A percentile compares a stretch with the other conserved stretches of the same genome.
These are phyloP conservation scores for Gastracanthus pulcherrimus DNA, from an alignment of 2,888 invertebrate species.

Conservation along the genomic window DNA sequence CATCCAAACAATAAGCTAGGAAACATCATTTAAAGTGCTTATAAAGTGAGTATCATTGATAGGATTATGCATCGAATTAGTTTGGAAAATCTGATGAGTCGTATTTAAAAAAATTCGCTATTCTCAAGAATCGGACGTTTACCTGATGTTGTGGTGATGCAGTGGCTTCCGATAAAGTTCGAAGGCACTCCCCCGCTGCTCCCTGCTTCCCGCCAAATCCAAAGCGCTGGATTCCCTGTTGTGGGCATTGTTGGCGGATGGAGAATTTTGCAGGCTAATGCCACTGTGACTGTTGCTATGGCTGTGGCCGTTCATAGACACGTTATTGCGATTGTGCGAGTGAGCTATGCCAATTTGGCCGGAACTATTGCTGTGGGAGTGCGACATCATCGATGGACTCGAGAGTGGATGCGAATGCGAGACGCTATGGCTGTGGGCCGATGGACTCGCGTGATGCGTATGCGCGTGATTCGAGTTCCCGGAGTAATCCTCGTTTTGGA, in stretches of 20 bases:
- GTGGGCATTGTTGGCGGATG: slow-evolving; percentile 67
- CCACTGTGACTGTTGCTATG: slow-evolving; percentile 67
- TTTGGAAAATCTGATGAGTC: not conserved
- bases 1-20: not conserved
- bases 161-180: slow-evolving; percentile 95
- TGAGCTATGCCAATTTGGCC: slow-evolving; percentile 72
- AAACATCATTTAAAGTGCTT: not conserved
- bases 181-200: slow-evolving; percentile 96
- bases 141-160: slow-evolving; percentile 90
- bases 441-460: slow-evolving; percentile 67
- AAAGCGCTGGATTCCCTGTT: slow-evolving; percentile 79
- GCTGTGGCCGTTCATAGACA: slow-evolving; percentile 71
- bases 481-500: slow-evolving; percentile 65
- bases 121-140: no score
- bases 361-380: slow-evolving; percentile 75
- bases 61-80: not conserved
- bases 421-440: slow-evolving; percentile 72
- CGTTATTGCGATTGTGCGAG: slow-evolving; percentile 69
- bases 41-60: not conserved
- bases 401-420: slow-evolving; percentile 74
- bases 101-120: no score
- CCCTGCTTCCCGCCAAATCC: slow-evolving; percentile 90
- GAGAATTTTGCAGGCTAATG: slow-evolving; percentile 65
- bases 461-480: slow-evolving; percentile 72
- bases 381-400: slow-evolving; percentile 72